Percentiles rank a stretch among this genome's conserved stretches.
These are phyloP conservation scores for Pheosia tremula DNA, from an alignment of 2,888 invertebrate species.

Conservation along the genomic window DNA sequence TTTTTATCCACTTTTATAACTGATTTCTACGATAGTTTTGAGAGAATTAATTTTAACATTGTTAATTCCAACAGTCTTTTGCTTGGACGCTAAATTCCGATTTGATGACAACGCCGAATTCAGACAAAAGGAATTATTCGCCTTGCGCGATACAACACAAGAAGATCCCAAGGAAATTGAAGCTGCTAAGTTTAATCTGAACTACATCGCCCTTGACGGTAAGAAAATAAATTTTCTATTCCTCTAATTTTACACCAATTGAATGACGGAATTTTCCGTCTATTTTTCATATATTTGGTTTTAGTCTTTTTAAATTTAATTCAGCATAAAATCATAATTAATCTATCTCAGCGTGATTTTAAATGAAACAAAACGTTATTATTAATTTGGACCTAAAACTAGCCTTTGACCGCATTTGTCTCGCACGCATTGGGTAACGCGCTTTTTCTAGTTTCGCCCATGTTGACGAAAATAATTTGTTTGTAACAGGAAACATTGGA, in stretches of 20 bases:
- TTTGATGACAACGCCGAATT: conserved; percentile 98
- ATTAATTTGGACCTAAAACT: no score
- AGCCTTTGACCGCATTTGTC: no score
- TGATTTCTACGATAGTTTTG: no score
- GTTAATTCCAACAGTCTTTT: conserved; percentile 87
- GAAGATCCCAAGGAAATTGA: conserved; percentile 97
- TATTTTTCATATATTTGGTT: no score
- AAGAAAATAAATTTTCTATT: conserved; percentile 31
- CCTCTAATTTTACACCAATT: no score
- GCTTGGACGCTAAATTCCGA: conserved; percentile 97
- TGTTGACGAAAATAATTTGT: neutral
- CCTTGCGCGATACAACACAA: conserved; percentile 93
- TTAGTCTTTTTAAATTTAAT: no score
- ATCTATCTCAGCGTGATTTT: no score
- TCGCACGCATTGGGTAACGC: no score
- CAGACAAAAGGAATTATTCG: conserved; percentile 95
- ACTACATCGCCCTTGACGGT: conserved; percentile 98
- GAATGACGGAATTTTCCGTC: no score
- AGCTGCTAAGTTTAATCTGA: conserved; percentile 94
- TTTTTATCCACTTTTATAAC: neutral
- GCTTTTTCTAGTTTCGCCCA: neutral
- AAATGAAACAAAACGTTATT: no score
- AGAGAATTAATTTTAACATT: neutral
- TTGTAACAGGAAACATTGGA: conserved; percentile 89
- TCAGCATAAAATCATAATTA: no score